A percentile compares a stretch with the other conserved stretches of the same genome.
Conservation (phyloP, 2,797 vertebrate genomes). For the Sebastes wilsoni region DNA sequence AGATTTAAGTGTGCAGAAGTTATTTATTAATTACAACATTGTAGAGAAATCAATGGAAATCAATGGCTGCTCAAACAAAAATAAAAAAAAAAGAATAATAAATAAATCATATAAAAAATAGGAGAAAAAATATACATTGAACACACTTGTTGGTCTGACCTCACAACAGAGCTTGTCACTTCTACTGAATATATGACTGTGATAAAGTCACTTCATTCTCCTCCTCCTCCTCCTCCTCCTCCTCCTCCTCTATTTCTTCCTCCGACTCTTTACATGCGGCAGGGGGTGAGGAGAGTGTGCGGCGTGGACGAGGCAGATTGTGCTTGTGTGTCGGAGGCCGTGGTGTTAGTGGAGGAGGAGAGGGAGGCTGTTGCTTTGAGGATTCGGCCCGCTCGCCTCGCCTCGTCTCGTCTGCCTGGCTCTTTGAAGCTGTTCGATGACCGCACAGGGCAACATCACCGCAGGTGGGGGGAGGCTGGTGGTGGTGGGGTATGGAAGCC, state of each 20-base stretch:
- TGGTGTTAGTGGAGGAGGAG: conserved; percentile 62
- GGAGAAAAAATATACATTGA: neutral
- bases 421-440: conserved; percentile 86
- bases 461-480: conserved; percentile 45
- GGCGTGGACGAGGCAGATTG: conserved; percentile 61
- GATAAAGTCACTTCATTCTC: conserved; percentile 53
- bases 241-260: conserved; percentile 15
- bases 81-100: neutral
- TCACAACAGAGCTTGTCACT: conserved; percentile 41
- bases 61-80: neutral
- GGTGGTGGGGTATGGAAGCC: conserved; percentile 60
- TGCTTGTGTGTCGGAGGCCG: conserved; percentile 61
- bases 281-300: conserved; percentile 27
- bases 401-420: conserved; percentile 66
- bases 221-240: neutral
- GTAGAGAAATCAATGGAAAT: neutral
- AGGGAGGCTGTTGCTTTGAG: conserved; percentile 73
- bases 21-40: too few relatives aligned
- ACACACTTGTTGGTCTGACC: conserved; percentile 18
- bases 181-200: conserved; percentile 28
- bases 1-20: neutral
- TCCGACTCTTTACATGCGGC: conserved; percentile 40
- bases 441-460: conserved; percentile 79
- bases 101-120: neutral
- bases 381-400: conserved; percentile 68